Evolutionary conservation across 2,113 vertebrate genomes (phyloP), one percentile per base, ranked within the genome.

Genomic region (Otolemur garnettii): DNA sequence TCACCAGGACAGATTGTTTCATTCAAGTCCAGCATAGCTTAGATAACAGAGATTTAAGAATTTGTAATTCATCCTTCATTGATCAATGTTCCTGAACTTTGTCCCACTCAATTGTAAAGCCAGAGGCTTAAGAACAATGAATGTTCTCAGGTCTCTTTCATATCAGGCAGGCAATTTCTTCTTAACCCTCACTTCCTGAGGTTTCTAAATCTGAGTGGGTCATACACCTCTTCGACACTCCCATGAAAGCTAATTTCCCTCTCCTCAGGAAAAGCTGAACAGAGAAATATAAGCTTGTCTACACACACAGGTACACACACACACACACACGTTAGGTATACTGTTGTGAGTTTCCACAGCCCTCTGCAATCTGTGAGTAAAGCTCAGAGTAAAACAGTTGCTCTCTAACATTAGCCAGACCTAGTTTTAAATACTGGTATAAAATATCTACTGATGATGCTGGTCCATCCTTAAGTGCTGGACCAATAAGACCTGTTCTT

Each of bases 31-130:
- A 64, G 11, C 93, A 22, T n/a, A 79, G 90, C 59, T 96, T 90
- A 97, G 96, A 94, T 97, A 91, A 94, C 83, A 89, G n/a, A 33
- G 89, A 87, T 86, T 79, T 64, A 66, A 87, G 94, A 80, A 45
- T 83, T 28, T 80, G 93, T 87, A 95, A 96, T 91, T 80, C 83
- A 97, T 74, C 95, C 79, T 93, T 90, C 79, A 55, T 35, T 80
- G 90, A 91, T 72, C 93, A 50, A 12, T 66, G 88, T 68, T 94
- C 91, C 69, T 79, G 89, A 95, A 72, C 28, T 30, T 17, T n/a
- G 11, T 30, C 19, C 74, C 53, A 17, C 19, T 68, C 86, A 30
- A 19, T 86, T 35, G 7, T 2, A 91, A 85, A 7, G 8, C 74
- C 88, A 86, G 82, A 66, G 57, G 57, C 78, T 96, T 45, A 62